Percentiles rank a stretch among this genome's conserved stretches.
Conservation (phyloP, 2,888 invertebrate genomes). For the Oxytorus armatus region DNA sequence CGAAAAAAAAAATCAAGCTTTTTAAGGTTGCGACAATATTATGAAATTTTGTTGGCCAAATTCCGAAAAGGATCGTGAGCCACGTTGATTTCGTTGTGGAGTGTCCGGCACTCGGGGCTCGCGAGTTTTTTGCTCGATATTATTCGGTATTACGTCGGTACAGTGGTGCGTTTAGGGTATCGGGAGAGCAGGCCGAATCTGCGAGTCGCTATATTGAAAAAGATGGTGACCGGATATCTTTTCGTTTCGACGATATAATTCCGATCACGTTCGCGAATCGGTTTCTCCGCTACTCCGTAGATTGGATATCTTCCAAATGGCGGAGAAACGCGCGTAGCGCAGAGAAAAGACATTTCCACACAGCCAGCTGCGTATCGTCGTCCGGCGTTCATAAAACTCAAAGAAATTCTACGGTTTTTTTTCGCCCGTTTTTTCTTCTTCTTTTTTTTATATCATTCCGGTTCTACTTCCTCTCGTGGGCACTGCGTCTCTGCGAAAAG, state of each 20-base stretch:
- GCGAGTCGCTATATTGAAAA: constrained; percentile 32
- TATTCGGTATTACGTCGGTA: constrained; percentile 14
- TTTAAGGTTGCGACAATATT: too few species aligned
- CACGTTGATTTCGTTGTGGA: too few species aligned
- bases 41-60: too few species aligned
- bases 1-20: too few species aligned
- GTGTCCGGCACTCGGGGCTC: too few species aligned
- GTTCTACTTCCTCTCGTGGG: background rate
- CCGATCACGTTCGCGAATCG: constrained; percentile 56
- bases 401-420: constrained; percentile 22
- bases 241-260: constrained; percentile 52
- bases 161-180: background rate
- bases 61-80: too few species aligned
- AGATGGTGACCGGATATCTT: constrained; percentile 58
- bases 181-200: background rate
- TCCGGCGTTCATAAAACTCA: constrained; percentile 18
- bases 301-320: constrained; percentile 63
- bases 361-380: constrained; percentile 56
- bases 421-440: background rate
- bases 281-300: constrained; percentile 42
- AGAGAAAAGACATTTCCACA: constrained; percentile 5
- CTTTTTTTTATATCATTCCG: background rate
- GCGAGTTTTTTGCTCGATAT: constrained; percentile 36
- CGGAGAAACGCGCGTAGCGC: constrained; percentile 10
- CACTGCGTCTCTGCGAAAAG: constrained; percentile 32